These are phyloP conservation scores for Druceiella hillmani DNA, from an alignment of 2,888 invertebrate species.

Conservation along the genomic window DNA sequence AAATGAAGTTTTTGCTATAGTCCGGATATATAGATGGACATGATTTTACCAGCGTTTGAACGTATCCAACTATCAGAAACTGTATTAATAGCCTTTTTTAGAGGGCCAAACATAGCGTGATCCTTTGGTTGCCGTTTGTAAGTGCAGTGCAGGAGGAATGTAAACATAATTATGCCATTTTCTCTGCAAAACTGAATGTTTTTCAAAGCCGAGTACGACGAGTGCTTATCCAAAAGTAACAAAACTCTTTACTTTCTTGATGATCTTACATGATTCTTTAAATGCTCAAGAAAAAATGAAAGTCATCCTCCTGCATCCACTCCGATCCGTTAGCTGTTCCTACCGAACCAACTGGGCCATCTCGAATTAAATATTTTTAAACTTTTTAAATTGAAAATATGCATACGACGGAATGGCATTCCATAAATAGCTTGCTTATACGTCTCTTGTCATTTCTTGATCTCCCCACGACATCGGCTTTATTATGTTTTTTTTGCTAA, in stretches of 20 bases:
- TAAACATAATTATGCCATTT: slow-evolving; percentile 28
- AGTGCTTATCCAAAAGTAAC: slow-evolving; percentile 16
- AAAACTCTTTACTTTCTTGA: slow-evolving; percentile 8
- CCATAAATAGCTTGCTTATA: too few species aligned
- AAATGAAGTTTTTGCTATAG: too few species aligned
- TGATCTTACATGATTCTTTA: slow-evolving; percentile 11
- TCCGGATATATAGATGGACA: slow-evolving; percentile 30
- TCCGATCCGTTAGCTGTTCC: slow-evolving; percentile 22
- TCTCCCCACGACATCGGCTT: too few species aligned
- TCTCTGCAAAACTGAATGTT: slow-evolving; percentile 27
- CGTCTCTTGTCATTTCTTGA: too few species aligned
- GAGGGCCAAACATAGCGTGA: slow-evolving; percentile 28
- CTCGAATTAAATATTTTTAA: slow-evolving; percentile 23
- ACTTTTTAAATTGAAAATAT: slow-evolving; percentile 25
- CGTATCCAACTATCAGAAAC: slow-evolving; percentile 29
- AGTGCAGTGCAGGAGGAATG: slow-evolving; percentile 30
- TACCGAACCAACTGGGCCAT: slow-evolving; percentile 26
- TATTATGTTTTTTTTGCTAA: too few species aligned
- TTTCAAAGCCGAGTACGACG: slow-evolving; percentile 15
- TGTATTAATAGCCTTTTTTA: slow-evolving; percentile 28
- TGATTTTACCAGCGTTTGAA: slow-evolving; percentile 23
- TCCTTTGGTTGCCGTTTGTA: slow-evolving; percentile 32
- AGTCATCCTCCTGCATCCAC: slow-evolving; percentile 21
- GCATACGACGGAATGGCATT: too few species aligned
- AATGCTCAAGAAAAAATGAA: slow-evolving; percentile 14